Evolutionary conservation across 2,888 invertebrate genomes (phyloP).

Genomic region (Sesia apiformis): DNA sequence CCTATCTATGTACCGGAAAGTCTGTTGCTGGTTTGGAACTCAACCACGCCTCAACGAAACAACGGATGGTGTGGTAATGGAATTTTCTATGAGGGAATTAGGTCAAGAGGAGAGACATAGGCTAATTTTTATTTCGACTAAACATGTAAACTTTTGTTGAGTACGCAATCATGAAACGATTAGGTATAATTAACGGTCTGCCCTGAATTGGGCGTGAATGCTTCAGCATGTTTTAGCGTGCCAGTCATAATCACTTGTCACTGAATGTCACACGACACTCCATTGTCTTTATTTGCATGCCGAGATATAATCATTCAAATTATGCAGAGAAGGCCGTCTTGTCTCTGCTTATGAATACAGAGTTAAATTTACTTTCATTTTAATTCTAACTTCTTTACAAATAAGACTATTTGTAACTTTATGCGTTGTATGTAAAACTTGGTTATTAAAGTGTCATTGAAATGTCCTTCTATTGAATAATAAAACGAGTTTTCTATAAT

Average conservation of each 20-base stretch:
- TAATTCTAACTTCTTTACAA: not conserved
- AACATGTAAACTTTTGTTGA: no score
- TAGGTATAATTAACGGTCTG: no score
- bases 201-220: no score
- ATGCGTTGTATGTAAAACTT: not conserved
- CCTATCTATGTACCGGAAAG: no score
- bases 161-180: no score
- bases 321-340: conserved; percentile 28
- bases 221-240: no score
- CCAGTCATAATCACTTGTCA: not conserved
- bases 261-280: conserved; percentile 36
- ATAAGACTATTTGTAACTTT: not conserved
- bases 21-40: no score
- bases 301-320: conserved; percentile 29
- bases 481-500: not conserved
- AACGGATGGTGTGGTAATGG: no score
- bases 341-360: conserved; percentile 6
- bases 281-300: conserved; percentile 60
- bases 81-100: no score
- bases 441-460: conserved; percentile 15
- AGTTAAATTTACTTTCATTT: not conserved
- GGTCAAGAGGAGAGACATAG: no score
- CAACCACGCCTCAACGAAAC: no score
- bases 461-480: conserved; percentile 9
- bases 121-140: no score